Evolutionary conservation across 2,888 invertebrate species (phyloP).

Genomic region (Cynaeus angustus): DNA sequence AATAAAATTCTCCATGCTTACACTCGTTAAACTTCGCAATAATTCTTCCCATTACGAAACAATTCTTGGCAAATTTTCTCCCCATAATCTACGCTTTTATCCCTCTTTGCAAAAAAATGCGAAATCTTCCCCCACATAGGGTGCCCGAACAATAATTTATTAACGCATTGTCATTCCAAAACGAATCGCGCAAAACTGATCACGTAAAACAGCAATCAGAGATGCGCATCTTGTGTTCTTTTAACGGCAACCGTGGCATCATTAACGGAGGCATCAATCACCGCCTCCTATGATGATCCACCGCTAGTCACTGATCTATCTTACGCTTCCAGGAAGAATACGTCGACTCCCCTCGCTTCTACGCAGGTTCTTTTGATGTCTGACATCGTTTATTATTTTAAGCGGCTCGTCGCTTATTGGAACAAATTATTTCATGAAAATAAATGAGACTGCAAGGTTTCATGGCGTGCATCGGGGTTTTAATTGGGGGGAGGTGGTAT

Average conservation of each 20-base stretch:
- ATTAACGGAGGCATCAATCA: slow-evolving; percentile 56
- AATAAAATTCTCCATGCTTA: too few relatives aligned
- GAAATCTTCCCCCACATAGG: too few relatives aligned
- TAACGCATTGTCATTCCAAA: too few relatives aligned
- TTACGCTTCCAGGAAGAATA: slow-evolving; percentile 43
- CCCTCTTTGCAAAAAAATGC: too few relatives aligned
- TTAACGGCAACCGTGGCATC: slow-evolving; percentile 54
- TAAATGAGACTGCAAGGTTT: slow-evolving; percentile 14
- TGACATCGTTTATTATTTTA: slow-evolving; percentile 39
- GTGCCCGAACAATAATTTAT: too few relatives aligned
- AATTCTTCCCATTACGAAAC: too few relatives aligned
- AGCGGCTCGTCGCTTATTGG: slow-evolving; percentile 22
- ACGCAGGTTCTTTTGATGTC: slow-evolving; percentile 33
- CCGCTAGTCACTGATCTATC: slow-evolving; percentile 43
- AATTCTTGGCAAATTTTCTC: too few relatives aligned
- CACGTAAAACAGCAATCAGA: slow-evolving; percentile 51
- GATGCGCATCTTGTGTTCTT: slow-evolving; percentile 15
- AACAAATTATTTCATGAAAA: slow-evolving; percentile 34
- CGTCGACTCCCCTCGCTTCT: slow-evolving; percentile 1
- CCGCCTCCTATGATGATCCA: slow-evolving; percentile 53
- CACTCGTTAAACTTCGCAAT: too few relatives aligned
- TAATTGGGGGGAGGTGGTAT: too few relatives aligned
- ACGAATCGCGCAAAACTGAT: slow-evolving; percentile 18
- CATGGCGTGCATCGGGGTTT: not conserved
- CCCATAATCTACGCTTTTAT: too few relatives aligned